phyloP scores from a whole-genome alignment of 2,797 vertebrate genomes.

The Neosilurus mollespiculum region DNA sequence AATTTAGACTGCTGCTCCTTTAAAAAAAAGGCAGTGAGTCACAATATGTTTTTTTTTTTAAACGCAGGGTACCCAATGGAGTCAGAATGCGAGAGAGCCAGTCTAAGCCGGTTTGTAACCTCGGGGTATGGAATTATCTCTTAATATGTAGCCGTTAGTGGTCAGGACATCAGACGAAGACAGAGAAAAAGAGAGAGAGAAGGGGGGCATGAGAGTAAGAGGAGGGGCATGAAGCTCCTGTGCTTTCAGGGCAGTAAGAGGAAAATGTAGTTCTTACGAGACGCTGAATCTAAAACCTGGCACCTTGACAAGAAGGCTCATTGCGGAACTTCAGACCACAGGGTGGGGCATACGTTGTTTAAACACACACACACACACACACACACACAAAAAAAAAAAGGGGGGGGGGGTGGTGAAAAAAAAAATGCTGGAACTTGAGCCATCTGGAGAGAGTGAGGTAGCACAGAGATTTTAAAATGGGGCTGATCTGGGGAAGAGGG shows the following conservation, averaged over 20 bases:
- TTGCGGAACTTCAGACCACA: slow-evolving; percentile 75
- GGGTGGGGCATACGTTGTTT: slow-evolving; percentile 74
- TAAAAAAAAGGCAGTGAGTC: slow-evolving; percentile 68
- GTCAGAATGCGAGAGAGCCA: slow-evolving; percentile 75
- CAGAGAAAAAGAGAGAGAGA: slow-evolving; percentile 41
- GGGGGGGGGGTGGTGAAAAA: neutral
- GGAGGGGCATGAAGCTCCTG: slow-evolving; percentile 53
- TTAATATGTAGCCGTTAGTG: slow-evolving; percentile 84
- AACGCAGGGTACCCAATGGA: slow-evolving; percentile 78
- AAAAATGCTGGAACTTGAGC: slow-evolving; percentile 68
- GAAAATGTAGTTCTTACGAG: slow-evolving; percentile 71
- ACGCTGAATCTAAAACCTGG: slow-evolving; percentile 70
- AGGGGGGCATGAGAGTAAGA: slow-evolving; percentile 49
- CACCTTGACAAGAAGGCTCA: slow-evolving; percentile 72
- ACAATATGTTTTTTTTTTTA: slow-evolving; percentile 61
- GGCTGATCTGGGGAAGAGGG: slow-evolving; percentile 57
- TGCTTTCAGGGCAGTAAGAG: slow-evolving; percentile 70
- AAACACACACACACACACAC: too few relatives aligned
- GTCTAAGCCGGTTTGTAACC: slow-evolving; percentile 88
- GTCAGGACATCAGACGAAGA: slow-evolving; percentile 74
- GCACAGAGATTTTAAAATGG: slow-evolving; percentile 69
- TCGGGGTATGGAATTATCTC: slow-evolving; percentile 86
- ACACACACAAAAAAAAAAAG: slow-evolving; percentile 59
- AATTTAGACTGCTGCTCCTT: slow-evolving; percentile 65
- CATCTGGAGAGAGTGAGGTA: slow-evolving; percentile 68